phyloP scores from a whole-genome alignment of 2,888 invertebrate genomes.

The Hirtodrosophila alboralis region DNA sequence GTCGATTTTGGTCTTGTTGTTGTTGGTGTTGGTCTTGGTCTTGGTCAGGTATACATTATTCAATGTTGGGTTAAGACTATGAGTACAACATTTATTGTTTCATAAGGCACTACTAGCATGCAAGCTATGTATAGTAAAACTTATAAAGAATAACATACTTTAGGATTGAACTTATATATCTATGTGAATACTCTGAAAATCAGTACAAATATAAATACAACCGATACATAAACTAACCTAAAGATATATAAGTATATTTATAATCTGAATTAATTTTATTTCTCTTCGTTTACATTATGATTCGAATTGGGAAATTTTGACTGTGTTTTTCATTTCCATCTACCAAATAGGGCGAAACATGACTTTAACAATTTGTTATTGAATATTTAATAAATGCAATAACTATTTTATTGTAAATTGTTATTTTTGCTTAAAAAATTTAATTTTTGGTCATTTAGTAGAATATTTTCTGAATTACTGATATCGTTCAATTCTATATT shows the following conservation, averaged over 20 bases:
- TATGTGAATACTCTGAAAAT: constrained; percentile 64
- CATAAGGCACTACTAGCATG: constrained; percentile 68
- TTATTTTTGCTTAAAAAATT: no score
- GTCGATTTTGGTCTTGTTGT: constrained; percentile 6
- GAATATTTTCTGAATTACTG: no score
- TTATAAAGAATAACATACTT: constrained; percentile 18
- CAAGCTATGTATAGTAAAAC: constrained; percentile 18
- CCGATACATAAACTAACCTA: constrained; percentile 25
- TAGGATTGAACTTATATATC: constrained; percentile 11
- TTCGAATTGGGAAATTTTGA: no score
- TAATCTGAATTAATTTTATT: no score
- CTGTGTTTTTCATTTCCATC: no score
- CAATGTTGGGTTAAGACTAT: constrained; percentile 17
- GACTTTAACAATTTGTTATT: no score
- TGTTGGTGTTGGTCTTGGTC: constrained; percentile 20
- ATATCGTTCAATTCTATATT: no score
- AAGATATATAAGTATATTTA: background rate
- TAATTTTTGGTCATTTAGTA: no score
- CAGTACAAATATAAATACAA: constrained; percentile 67
- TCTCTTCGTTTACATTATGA: no score
- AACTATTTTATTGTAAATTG: no score
- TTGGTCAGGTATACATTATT: constrained; percentile 15
- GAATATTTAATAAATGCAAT: no score
- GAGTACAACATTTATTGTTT: constrained; percentile 71
- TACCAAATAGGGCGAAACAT: no score